Base-by-base conservation (phyloP, 2,113 vertebrate species). In the Lophotis ruficrista region DNA sequence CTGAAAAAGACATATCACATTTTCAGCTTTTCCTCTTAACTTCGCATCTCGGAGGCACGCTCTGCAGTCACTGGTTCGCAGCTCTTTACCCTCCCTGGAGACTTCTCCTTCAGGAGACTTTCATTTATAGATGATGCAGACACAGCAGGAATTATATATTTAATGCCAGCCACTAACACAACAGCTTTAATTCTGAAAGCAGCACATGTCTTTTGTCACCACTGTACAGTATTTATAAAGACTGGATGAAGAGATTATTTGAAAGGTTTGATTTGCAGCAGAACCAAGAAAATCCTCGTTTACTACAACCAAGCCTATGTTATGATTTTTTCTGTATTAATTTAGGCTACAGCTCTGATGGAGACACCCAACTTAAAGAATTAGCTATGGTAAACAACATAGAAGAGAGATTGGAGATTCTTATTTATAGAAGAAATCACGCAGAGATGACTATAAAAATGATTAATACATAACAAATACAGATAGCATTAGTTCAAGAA, bases 1-100 rank as follows among this genome's bases (percentile, higher is more conserved):
- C 95, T 77, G 79, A 93, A 94, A 96, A 96, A 96, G 92, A 95
- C 76, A 41, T 78, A 94, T 47, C 83, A 68, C 37, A 3, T 95
- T 93, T 94, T 95, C 94, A 89, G 94, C 85, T 75, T 94, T 56
- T 86, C 60, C 70, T 97, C 73, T 92, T 96, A 95, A 80, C 58
- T 83, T 81, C 14, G 1, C 56, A 16, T 77, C 94, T 90, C 86
- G 35, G 51, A 88, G 94, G 75, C 64, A 95, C 58, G 5, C 85
- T 58, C 51, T 24, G 86, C 70, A 96, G 77, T 35, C 80, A 43
- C 71, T 24, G 73, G 53, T 87, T 96, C 71, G 81, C 68, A 85
- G 73, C 89, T 92, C 87, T 96, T 83, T 84, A 75, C 41, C 64
- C 64, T 95, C 85, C 93, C 79, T n/a, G 45, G 54, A 91, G 87